Evolutionary conservation across 1,140 invertebrate genomes (phyloP), one percentile per base, ranked within the genome.

Genomic region (Drosophila mojavensis): DNA sequence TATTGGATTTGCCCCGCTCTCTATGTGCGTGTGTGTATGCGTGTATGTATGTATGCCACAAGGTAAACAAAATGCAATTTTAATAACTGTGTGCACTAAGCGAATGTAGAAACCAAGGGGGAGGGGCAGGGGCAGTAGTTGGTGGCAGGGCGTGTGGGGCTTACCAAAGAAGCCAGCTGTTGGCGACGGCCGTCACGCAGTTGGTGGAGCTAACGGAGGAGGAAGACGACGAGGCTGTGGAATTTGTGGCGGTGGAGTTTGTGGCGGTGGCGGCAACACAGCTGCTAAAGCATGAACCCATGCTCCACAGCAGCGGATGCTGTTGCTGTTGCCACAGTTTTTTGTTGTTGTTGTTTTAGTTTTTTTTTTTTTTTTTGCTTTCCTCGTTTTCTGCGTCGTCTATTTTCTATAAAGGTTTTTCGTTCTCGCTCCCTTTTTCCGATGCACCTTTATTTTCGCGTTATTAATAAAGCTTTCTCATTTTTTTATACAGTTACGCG

Each of bases 211-310:
- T 71, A 33, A 28, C 17, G 48, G 73, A 64, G 39, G 68, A 64
- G 39, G 81, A 85, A 43, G 81, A 62, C 55, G 75, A 75, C 30
- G 81, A 78, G 63, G 65, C 63, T 62, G 81, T 68, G n/a, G 67
- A 76, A 17, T 59, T 58, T 28, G 61, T 56, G n/a, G 36, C 36
- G 1, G 58, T 58, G 28, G 70, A 60, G 20, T 28, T 71, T 7
- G 75, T 48, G 54, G 65, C 47, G 66, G 30, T 67, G 68, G 71
- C 63, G 70, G 73, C 53, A 41, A 75, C 73, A 36, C 85, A 89
- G 79, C 81, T 85, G 71, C 85, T 85, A 33, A 90, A 66, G 58
- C 85, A 90, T 79, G 85, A 84, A 83, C 85, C 85, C 85, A 90
- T 90, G 60, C 75, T 88, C 70, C 54, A 62, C 24, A n/a, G 30